Conservation (phyloP, 2,797 vertebrate species). For the Rhyacichthys aspro region DNA sequence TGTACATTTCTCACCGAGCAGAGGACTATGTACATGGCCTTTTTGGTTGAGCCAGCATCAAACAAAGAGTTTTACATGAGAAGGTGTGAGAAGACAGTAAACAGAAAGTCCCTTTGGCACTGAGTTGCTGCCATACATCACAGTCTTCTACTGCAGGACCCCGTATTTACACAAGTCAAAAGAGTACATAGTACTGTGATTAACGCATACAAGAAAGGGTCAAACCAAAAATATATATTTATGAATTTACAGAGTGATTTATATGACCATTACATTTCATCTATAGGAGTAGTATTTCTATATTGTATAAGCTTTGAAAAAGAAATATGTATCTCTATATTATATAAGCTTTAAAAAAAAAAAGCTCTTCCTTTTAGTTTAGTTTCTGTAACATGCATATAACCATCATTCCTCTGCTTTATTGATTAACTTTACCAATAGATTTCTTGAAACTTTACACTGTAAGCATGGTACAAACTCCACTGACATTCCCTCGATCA, state of each 20-base stretch:
- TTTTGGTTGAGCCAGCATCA: slow-evolving; percentile 30
- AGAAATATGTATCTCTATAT: slow-evolving; percentile 41
- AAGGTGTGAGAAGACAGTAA: slow-evolving; percentile 16
- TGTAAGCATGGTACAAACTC: slow-evolving; percentile 17
- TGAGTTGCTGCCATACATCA: slow-evolving; percentile 18
- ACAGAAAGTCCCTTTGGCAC: slow-evolving; percentile 17
- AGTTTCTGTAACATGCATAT: slow-evolving; percentile 66
- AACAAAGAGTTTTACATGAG: slow-evolving; percentile 35
- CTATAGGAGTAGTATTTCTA: slow-evolving; percentile 44
- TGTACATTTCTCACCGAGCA: slow-evolving; percentile 62
- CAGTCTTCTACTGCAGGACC: slow-evolving; percentile 11
- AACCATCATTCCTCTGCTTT: slow-evolving; percentile 45
- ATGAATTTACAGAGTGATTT: slow-evolving; percentile 60
- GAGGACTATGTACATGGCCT: slow-evolving; percentile 47
- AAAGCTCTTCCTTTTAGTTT: slow-evolving; percentile 37
- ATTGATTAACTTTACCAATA: slow-evolving; percentile 13
- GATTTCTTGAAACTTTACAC: slow-evolving; percentile 23
- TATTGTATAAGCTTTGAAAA: slow-evolving; percentile 49
- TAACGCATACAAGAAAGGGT: slow-evolving; percentile 35
- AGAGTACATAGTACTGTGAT: slow-evolving; percentile 38
- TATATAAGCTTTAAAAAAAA: slow-evolving; percentile 49
- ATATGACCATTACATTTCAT: slow-evolving; percentile 36
- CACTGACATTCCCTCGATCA: background rate
- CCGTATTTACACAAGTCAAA: slow-evolving; percentile 23
- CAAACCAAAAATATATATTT: slow-evolving; percentile 40